Percentiles rank a stretch among this genome's conserved stretches.
These are phyloP conservation scores for Halichoerus grypus DNA, from an alignment of 2,113 vertebrate species.

Conservation along the genomic window DNA sequence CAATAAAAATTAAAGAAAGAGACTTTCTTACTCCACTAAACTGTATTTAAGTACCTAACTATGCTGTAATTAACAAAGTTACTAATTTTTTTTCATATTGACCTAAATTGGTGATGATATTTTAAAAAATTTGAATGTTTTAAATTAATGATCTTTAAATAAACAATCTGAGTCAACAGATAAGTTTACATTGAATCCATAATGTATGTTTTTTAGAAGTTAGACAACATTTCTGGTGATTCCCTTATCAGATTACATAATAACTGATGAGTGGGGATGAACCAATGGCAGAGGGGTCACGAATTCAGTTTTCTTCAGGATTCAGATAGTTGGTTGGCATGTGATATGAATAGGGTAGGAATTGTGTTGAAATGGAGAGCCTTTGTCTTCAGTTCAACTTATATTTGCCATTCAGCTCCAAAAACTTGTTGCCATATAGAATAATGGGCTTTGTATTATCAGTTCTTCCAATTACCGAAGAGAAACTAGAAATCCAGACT, in stretches of 20 bases:
- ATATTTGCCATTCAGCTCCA: background rate
- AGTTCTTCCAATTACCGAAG: slow-evolving; percentile 15
- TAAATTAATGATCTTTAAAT: slow-evolving; percentile 37
- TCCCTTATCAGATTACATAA: background rate
- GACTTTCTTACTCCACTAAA: background rate
- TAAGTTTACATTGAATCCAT: background rate
- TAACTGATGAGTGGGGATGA: background rate
- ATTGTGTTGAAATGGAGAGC: background rate
- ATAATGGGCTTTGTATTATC: background rate
- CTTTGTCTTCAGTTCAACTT: background rate
- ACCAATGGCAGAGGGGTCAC: background rate
- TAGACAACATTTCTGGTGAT: slow-evolving; percentile 40
- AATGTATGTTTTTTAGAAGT: slow-evolving; percentile 47
- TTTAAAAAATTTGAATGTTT: slow-evolving; percentile 21
- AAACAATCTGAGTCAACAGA: slow-evolving; percentile 16
- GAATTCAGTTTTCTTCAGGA: background rate
- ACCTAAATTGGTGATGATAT: slow-evolving; percentile 26
- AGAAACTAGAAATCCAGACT: slow-evolving; percentile 12
- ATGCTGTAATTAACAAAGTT: background rate
- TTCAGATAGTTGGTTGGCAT: background rate
- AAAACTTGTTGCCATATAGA: background rate
- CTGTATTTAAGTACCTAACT: background rate
- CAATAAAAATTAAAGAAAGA: background rate
- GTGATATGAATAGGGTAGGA: background rate
- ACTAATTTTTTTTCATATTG: background rate